These are phyloP conservation scores for Stenurella melanura DNA, from an alignment of 2,888 invertebrate genomes.

Conservation along the genomic window DNA sequence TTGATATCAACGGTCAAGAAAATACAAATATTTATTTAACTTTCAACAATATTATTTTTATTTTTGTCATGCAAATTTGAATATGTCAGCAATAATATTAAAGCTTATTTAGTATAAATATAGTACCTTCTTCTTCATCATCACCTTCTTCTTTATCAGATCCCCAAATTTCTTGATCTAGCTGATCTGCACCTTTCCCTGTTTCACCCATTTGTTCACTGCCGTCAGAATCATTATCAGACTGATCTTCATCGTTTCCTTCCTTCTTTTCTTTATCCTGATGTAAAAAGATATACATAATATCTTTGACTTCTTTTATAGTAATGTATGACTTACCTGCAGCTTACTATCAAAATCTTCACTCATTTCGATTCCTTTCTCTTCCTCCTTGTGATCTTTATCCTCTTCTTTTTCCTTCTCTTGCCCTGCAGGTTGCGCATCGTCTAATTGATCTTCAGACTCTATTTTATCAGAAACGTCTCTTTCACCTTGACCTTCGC, in stretches of 20 bases:
- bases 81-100: neutral
- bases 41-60: no score
- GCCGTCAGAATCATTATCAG: slow-evolving; percentile 83
- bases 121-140: slow-evolving; percentile 75
- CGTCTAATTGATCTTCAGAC: slow-evolving; percentile 94
- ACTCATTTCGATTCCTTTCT: slow-evolving; percentile 95
- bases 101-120: neutral
- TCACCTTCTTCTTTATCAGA: slow-evolving; percentile 86
- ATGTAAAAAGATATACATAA: neutral
- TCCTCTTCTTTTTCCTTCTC: slow-evolving; percentile 81
- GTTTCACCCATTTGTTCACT: slow-evolving; percentile 99
- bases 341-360: slow-evolving; percentile 95
- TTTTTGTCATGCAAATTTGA: no score
- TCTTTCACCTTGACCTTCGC: slow-evolving; percentile 94
- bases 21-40: no score
- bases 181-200: slow-evolving; percentile 87
- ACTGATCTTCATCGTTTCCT: slow-evolving; percentile 78
- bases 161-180: slow-evolving; percentile 89
- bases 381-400: slow-evolving; percentile 89
- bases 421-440: slow-evolving; percentile 87
- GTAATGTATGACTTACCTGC: slow-evolving; percentile 73
- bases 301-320: neutral
- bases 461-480: slow-evolving; percentile 95
- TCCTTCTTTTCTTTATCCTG: slow-evolving; percentile 61
- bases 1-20: no score